Evolutionary conservation across 2,113 vertebrate genomes (phyloP).

Genomic region (Peromyscus maniculatus): DNA sequence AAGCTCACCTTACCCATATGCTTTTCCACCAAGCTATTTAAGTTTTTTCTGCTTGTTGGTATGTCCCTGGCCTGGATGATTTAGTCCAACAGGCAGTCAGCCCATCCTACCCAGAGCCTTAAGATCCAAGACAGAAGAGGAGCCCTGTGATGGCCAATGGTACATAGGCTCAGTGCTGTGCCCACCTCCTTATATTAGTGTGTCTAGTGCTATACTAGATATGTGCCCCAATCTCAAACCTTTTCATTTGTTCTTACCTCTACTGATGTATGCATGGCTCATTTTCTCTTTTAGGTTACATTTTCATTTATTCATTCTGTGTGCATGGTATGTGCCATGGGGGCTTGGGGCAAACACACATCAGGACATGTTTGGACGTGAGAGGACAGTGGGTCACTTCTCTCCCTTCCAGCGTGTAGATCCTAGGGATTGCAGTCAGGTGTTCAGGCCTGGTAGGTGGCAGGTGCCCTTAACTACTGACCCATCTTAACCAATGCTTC

Average conservation of each 20-base stretch:
- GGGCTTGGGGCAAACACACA: not conserved
- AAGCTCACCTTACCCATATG: not conserved
- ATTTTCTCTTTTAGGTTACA: not conserved
- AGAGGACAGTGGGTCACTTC: not conserved
- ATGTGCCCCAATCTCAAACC: not conserved
- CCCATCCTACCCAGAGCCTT: not conserved
- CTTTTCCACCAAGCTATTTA: conserved; percentile 13
- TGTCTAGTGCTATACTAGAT: not conserved
- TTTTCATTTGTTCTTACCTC: not conserved
- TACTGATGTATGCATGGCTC: not conserved
- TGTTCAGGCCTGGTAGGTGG: not conserved
- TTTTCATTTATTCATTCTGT: not conserved
- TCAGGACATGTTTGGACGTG: not conserved
- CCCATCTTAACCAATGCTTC: not conserved
- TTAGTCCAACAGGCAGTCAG: not conserved
- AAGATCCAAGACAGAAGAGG: not conserved
- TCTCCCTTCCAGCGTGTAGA: not conserved
- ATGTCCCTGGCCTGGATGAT: not conserved
- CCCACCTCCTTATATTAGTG: not conserved
- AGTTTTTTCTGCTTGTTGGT: conserved; percentile 1
- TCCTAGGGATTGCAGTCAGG: not conserved
- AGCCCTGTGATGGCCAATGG: not conserved
- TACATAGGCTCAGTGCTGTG: not conserved
- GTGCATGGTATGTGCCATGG: not conserved
- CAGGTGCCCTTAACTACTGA: not conserved